Conservation (phyloP, 2,797 vertebrate genomes). For the Pantherophis vulpinus region DNA sequence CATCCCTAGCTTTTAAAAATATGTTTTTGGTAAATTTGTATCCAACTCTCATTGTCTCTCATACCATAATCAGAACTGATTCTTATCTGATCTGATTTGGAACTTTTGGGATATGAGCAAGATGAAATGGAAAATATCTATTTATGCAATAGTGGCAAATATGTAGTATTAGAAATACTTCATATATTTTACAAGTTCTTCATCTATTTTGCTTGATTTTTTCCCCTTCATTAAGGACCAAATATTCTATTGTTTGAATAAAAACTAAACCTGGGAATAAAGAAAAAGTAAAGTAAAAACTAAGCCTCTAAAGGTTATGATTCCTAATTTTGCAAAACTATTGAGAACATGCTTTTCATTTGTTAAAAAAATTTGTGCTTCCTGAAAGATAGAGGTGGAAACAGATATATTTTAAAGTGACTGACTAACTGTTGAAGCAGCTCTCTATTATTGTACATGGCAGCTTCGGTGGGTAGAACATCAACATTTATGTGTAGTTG, state of each 20-base stretch:
- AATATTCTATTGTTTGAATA: background rate
- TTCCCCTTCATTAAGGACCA: background rate
- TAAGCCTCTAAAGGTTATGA: background rate
- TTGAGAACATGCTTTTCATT: background rate
- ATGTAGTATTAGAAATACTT: background rate
- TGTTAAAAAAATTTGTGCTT: background rate
- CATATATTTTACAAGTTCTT: background rate
- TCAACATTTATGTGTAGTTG: background rate
- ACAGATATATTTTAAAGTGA: background rate
- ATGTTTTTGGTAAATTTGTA: background rate
- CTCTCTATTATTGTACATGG: background rate
- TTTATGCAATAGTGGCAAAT: background rate
- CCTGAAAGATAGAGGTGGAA: background rate
- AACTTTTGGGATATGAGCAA: background rate
- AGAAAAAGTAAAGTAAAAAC: background rate
- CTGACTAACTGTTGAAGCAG: background rate
- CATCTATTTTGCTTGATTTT: background rate
- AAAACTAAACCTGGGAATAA: background rate
- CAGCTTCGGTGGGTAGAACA: background rate
- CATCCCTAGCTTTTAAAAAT: background rate
- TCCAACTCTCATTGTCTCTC: background rate
- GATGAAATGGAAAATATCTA: background rate
- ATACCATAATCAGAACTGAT: background rate
- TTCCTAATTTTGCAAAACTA: background rate
- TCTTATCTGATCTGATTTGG: background rate